Conservation (phyloP, 2,888 invertebrate species). For the Athetis lepigone region DNA sequence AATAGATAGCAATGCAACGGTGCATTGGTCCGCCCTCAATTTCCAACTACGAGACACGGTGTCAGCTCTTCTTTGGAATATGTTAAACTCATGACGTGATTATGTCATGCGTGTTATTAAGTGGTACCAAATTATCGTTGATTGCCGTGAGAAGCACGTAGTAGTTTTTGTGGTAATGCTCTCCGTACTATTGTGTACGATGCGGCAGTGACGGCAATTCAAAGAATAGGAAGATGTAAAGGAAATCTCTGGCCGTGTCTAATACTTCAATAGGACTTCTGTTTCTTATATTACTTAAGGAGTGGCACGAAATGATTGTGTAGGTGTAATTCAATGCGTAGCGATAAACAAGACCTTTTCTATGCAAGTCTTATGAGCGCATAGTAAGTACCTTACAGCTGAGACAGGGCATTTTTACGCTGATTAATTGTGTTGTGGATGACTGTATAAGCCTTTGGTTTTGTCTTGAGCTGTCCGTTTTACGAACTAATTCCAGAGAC, state of each 20-base stretch:
- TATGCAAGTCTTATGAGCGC: slow-evolving; percentile 10
- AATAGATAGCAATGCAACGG: slow-evolving; percentile 54
- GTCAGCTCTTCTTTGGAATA: slow-evolving; percentile 32
- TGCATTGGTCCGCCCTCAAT: slow-evolving; percentile 49
- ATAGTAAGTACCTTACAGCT: slow-evolving; percentile 15
- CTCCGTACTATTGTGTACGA: slow-evolving; percentile 31
- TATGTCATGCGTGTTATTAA: slow-evolving; percentile 60
- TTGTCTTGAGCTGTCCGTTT: slow-evolving; percentile 24
- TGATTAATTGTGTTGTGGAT: slow-evolving; percentile 9
- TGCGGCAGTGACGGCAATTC: slow-evolving; percentile 29
- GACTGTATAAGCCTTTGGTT: slow-evolving; percentile 27
- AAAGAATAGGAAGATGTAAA: slow-evolving; percentile 28
- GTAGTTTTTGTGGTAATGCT: slow-evolving; percentile 46
- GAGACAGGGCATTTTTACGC: slow-evolving; percentile 14
- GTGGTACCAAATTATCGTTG: slow-evolving; percentile 55
- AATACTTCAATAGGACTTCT: slow-evolving; percentile 32
- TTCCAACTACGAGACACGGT: slow-evolving; percentile 44
- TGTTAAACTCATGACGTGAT: slow-evolving; percentile 44
- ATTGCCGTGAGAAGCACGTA: slow-evolving; percentile 60
- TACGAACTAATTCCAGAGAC: slow-evolving; percentile 50
- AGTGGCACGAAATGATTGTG: slow-evolving; percentile 17
- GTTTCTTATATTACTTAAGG: slow-evolving; percentile 19
- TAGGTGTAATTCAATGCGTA: slow-evolving; percentile 44
- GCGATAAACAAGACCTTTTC: slow-evolving; percentile 15
- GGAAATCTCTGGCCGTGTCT: slow-evolving; percentile 18